Conservation (phyloP, 2,888 invertebrate genomes). For the Pachycephus smyrnensis region DNA sequence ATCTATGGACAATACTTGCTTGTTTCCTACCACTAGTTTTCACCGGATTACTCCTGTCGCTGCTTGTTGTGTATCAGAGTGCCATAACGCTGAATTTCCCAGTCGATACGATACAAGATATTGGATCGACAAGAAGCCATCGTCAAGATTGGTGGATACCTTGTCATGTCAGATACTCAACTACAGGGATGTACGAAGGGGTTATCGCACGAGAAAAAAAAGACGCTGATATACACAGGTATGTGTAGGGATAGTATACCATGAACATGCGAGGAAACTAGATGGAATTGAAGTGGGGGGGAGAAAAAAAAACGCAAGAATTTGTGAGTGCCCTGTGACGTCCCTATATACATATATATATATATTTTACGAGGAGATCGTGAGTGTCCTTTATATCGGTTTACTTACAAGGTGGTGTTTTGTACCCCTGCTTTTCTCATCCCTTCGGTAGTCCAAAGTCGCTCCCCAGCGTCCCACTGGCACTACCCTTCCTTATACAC, state of each 20-base stretch:
- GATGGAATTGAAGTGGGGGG: background rate
- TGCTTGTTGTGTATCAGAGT: background rate
- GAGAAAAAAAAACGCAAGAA: background rate
- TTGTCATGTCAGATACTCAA: conserved; percentile 28
- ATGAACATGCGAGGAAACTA: background rate
- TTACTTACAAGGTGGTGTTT: conserved; percentile 42
- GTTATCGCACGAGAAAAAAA: conserved; percentile 33
- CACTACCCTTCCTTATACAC: conserved; percentile 7
- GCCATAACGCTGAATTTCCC: background rate
- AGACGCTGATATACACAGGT: background rate
- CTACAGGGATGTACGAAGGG: conserved; percentile 19
- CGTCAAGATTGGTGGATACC: conserved; percentile 39
- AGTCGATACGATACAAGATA: background rate
- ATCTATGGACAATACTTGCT: background rate
- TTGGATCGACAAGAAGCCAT: conserved; percentile 26
- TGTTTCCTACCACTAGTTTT: background rate
- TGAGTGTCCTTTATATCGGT: conserved; percentile 56
- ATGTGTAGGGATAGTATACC: background rate
- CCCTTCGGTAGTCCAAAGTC: conserved; percentile 27
- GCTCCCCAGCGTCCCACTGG: conserved; percentile 22
- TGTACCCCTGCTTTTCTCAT: conserved; percentile 25
- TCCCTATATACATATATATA: conserved; percentile 49
- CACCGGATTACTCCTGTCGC: background rate
- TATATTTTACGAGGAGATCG: conserved; percentile 59
- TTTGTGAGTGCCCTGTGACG: conserved; percentile 27